Base-by-base conservation (phyloP, 1,140 invertebrate species). In the Latrodectus geometricus region DNA sequence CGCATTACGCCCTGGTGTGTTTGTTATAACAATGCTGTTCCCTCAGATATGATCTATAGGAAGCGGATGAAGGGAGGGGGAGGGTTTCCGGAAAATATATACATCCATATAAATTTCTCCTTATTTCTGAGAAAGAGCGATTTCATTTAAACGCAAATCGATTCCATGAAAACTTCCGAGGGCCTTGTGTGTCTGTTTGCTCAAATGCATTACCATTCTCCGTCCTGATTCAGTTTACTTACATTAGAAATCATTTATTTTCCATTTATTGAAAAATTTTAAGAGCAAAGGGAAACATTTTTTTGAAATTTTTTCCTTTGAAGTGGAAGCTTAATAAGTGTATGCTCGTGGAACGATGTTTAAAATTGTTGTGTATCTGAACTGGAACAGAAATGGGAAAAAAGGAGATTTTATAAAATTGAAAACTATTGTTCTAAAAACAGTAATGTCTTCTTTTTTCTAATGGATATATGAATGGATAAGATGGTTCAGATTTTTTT, bases 101-200 rank as follows among this genome's bases (percentile, higher is more conserved):
- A 65, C 75, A 77, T 66, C 17, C 61, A 56, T 66, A 77, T 77
- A 66, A 77, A 77, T 77, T 73, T 14, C 14, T 65, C 21, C 75
- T 21, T 20, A 56, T 65, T 65, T 77, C 56, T 21, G 21, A 56
- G 48, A 75, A 50, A 49, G 65, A 77, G 54, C 48, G 56, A 77
- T 66, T 77, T 77, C 75, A 77, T 77, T 77, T 77, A 77, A 77
- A 77, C 75, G 75, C 75, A 77, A 77, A 77, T 77, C 75, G 75
- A 77, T 77, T 77, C 17, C 70, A 2, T 56, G 17, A 69, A 69
- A 69, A 14, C 20, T 21, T 69, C 35, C 35, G 35, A 35, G 5
- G 35, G 35, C n/a, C 21, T n/a, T 77, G 3, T 77, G 20, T 50
- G 9, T 23, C 9, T 74, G 17, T 52, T 9, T 54, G 11, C 73